These are phyloP conservation scores for Hemithea aestivaria DNA, from an alignment of 2,888 invertebrate genomes.

Conservation along the genomic window DNA sequence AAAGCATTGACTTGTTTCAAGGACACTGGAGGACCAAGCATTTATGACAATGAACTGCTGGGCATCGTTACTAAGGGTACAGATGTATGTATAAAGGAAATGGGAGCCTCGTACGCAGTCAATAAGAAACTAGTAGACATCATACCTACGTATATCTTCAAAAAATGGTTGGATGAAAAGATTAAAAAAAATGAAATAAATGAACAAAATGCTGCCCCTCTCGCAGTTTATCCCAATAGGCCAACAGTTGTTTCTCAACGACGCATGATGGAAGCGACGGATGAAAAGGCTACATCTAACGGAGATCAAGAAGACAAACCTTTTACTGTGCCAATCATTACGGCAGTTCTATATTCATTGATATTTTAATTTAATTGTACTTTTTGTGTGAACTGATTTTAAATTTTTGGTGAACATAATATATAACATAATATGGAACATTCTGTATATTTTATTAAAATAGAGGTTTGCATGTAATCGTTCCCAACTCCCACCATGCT, in stretches of 20 bases:
- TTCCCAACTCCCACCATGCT: too few relatives aligned
- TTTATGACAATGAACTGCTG: slow-evolving; percentile 56
- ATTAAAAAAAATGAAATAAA: slow-evolving; percentile 48
- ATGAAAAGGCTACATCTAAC: too few relatives aligned
- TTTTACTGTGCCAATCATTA: too few relatives aligned
- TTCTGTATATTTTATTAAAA: too few relatives aligned
- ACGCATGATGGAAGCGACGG: slow-evolving; percentile 2
- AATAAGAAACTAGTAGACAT: slow-evolving; percentile 55
- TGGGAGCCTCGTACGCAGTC: slow-evolving; percentile 50
- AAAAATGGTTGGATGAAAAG: slow-evolving; percentile 61
- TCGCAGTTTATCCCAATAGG: slow-evolving; percentile 46
- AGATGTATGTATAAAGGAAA: slow-evolving; percentile 54
- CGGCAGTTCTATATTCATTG: too few relatives aligned
- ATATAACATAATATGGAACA: too few relatives aligned
- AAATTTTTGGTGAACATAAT: too few relatives aligned
- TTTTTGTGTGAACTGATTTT: too few relatives aligned
- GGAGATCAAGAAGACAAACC: too few relatives aligned
- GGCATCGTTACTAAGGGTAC: slow-evolving; percentile 58
- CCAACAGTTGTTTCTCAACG: slow-evolving; percentile 30
- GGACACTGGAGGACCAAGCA: slow-evolving; percentile 61
- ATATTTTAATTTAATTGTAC: too few relatives aligned
- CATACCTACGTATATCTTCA: slow-evolving; percentile 57
- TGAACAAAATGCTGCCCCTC: slow-evolving; percentile 34
- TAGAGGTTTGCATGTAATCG: too few relatives aligned
- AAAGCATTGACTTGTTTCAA: slow-evolving; percentile 62